Base-by-base conservation (phyloP, 2,113 vertebrate genomes). In the Rhizomys pruinosus region DNA sequence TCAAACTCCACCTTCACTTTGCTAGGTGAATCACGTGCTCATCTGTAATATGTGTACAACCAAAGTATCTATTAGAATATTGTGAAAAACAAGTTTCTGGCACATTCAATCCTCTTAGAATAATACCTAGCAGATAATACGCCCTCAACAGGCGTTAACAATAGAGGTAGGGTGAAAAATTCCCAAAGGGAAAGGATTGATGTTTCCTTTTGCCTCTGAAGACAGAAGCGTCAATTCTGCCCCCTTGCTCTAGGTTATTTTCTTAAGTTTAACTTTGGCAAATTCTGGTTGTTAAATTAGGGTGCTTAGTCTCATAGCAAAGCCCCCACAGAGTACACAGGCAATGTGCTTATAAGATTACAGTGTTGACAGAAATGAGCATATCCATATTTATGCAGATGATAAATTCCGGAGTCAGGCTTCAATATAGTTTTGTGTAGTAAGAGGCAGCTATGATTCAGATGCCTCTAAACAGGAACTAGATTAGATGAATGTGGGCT, bases 241-340 rank as follows among this genome's bases (percentile, higher is more conserved):
- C 34, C 89, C 29, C 29, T 44, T 91, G 4, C 77, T 69, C 59
- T 44, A 82, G 13, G 73, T 73, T 73, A 72, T 69, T 89, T 84
- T 64, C 69, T 84, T 39, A 79, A 61, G 94, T 80, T 81, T 85
- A 37, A 94, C 55, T 87, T 19, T 32, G 64, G 52, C 27, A 47
- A 84, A n/a, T 87, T 94, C 59, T 8, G 11, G 13, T 9, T 91
- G 17, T 87, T 89, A 69, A 61, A 57, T 81, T 39, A 61, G 55
- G 16, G 44, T 73, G 25, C 61, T 93, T 81, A 44, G 52, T 59
- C 34, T 89, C 44, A 64, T 64, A 61, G 69, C 29, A 79, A 84
- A 92, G 29, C 10, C 42, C 23, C 19, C 27, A 37, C 17, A 73
- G 52, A 73, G 13, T 29, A 16, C 47, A 66, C 19, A 76, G 69